phyloP scores from a whole-genome alignment of 2,113 vertebrate genomes.

The Aramus guarauna region DNA sequence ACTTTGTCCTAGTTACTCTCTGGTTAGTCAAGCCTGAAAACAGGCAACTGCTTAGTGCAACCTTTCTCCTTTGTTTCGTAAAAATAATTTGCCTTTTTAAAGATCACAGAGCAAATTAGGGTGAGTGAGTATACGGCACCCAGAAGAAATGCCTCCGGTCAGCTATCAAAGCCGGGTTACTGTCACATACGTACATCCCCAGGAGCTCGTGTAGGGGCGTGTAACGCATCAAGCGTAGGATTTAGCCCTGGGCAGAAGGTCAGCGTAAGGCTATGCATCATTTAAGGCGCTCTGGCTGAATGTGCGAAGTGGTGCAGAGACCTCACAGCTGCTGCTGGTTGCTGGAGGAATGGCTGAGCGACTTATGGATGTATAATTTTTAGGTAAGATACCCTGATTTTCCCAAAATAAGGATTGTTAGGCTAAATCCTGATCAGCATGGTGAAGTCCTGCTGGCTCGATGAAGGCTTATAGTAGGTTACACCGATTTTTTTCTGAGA shows the following conservation, averaged over 20 bases:
- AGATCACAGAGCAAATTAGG: background rate
- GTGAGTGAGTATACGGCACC: background rate
- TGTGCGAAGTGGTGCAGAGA: background rate
- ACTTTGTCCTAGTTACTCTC: conserved; percentile 36
- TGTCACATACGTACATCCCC: background rate
- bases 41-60: background rate
- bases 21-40: background rate
- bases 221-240: background rate
- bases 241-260: conserved; percentile 30
- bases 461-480: background rate
- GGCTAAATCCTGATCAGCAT: background rate
- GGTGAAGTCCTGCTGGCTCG: background rate
- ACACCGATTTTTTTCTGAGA: background rate
- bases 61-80: background rate
- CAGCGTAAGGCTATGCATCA: background rate
- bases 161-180: background rate
- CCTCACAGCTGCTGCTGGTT: background rate
- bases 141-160: background rate
- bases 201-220: accelerated
- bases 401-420: background rate
- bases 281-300: background rate
- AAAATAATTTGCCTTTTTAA: background rate
- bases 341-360: background rate
- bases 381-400: background rate
- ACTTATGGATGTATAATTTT: background rate